phyloP scores from a whole-genome alignment of 2,113 vertebrate species.

The Lutjanus erythropterus region DNA sequence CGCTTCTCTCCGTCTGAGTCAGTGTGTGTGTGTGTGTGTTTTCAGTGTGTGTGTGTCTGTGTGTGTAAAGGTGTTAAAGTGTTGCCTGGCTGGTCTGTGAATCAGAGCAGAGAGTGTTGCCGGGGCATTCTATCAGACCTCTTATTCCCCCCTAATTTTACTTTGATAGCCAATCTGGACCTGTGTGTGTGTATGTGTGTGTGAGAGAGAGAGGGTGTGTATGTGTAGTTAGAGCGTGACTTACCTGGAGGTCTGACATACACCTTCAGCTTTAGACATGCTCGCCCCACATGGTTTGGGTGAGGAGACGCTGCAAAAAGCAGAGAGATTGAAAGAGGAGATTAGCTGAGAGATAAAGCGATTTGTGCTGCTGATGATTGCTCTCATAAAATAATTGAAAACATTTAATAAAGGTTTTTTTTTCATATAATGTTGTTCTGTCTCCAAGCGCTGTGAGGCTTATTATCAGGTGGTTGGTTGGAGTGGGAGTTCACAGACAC shows the following conservation, averaged over 20 bases:
- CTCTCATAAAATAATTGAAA: constrained; percentile 23
- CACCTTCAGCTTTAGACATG: constrained; percentile 94
- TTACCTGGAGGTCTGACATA: constrained; percentile 92
- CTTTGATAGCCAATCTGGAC: constrained; percentile 80
- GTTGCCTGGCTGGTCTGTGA: constrained; percentile 74
- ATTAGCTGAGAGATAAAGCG: constrained; percentile 45
- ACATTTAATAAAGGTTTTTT: constrained; percentile 49
- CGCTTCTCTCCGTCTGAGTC: constrained; percentile 3
- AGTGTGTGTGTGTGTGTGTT: constrained; percentile 26
- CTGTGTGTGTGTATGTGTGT: constrained; percentile 36
- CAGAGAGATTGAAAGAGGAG: constrained; percentile 56
- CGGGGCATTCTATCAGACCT: constrained; percentile 76
- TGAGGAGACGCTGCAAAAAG: constrained; percentile 88
- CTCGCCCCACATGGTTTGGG: constrained; percentile 89
- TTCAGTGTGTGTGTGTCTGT: constrained; percentile 23
- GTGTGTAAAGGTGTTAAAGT: constrained; percentile 69
- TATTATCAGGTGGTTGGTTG: constrained; percentile 10
- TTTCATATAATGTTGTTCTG: constrained; percentile 1
- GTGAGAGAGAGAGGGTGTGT: constrained; percentile 34
- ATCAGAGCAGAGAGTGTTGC: constrained; percentile 77
- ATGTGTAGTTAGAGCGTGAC: constrained; percentile 69
- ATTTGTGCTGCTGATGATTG: constrained; percentile 56
- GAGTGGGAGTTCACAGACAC: not conserved
- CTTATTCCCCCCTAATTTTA: constrained; percentile 74
- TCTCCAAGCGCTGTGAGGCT: not conserved